Evolutionary conservation across 2,797 vertebrate species (phyloP).

Genomic region (Caiman crocodilus): DNA sequence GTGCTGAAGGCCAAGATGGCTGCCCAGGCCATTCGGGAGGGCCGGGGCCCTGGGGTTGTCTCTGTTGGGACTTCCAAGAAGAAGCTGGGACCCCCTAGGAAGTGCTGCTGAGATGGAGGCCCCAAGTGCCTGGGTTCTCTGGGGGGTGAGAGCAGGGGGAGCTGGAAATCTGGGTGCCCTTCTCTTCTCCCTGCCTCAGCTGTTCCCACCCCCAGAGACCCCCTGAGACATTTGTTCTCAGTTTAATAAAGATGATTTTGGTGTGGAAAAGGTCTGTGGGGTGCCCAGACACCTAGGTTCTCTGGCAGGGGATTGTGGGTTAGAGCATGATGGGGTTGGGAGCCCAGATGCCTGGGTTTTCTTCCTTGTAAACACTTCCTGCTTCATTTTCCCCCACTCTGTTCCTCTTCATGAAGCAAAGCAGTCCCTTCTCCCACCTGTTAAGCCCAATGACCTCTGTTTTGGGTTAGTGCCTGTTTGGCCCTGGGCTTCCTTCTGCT

Average conservation of each 20-base stretch:
- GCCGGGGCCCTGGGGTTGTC: slow-evolving; percentile 84
- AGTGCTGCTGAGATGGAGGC: slow-evolving; percentile 62
- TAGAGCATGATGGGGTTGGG: too few species aligned
- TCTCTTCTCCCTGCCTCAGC: too few species aligned
- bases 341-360: neutral
- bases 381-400: neutral
- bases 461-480: too few species aligned
- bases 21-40: slow-evolving; percentile 79
- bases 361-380: neutral
- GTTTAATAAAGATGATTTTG: neutral
- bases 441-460: too few species aligned
- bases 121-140: neutral
- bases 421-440: too few species aligned
- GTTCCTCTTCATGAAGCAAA: too few species aligned
- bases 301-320: too few species aligned
- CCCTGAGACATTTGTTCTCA: neutral
- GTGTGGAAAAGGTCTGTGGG: neutral
- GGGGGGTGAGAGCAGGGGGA: neutral
- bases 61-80: slow-evolving; percentile 84
- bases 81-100: slow-evolving; percentile 68
- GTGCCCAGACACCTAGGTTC: neutral
- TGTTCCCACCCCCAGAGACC: neutral
- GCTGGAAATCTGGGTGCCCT: too few species aligned
- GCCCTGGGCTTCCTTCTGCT: too few species aligned
- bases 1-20: slow-evolving; percentile 88